Base-by-base conservation (phyloP, 2,113 vertebrate species). In the Tachuris rubrigastra region DNA sequence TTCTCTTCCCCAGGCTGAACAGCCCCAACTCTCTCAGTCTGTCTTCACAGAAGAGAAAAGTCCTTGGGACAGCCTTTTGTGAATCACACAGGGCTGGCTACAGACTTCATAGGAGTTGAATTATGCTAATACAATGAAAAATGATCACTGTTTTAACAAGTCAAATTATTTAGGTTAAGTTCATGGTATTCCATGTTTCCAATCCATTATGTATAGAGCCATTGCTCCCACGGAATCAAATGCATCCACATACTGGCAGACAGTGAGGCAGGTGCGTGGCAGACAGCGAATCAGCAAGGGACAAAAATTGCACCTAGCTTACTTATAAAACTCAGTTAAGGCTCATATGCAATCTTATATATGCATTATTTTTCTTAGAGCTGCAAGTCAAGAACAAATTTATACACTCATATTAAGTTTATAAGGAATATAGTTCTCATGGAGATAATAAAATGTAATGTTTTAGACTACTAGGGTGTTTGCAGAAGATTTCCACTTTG, bases 381-480 rank as follows among this genome's bases (percentile, higher is more conserved):
- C 22, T 2, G 8, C 31, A 85, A 91, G 67, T 69, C 49, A 85
- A 66, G 33, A 93, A 42, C 23, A 95, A 94, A 80, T 94, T 49
- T 95, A 74, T 89, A 89, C 24, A 22, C 10, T 85, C 49, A 89
- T 93, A 58, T 50, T 75, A 87, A 53, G 3, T 83, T 91, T 89
- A 42, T 91, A 65, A 77, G 28, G 33, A 75, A 73, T 90, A 80
- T 83, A 80, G 30, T 50, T 87, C 85, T 83, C 78, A 76, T 66
- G 44, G 67, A 85, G 75, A 80, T 55, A 87, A 90, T 91, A 88
- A 96, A 95, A 91, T 16, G 9, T 6, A 69, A 68, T 52, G 33
- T 50, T 94, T 95, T 83, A 59, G 33, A 39, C 37, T 73, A 63
- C 39, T 74, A n/a, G 41, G 5, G 2, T 79, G 42, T 74, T 96